phyloP scores from a whole-genome alignment of 2,797 vertebrate genomes.

The Artibeus jamaicensis region DNA sequence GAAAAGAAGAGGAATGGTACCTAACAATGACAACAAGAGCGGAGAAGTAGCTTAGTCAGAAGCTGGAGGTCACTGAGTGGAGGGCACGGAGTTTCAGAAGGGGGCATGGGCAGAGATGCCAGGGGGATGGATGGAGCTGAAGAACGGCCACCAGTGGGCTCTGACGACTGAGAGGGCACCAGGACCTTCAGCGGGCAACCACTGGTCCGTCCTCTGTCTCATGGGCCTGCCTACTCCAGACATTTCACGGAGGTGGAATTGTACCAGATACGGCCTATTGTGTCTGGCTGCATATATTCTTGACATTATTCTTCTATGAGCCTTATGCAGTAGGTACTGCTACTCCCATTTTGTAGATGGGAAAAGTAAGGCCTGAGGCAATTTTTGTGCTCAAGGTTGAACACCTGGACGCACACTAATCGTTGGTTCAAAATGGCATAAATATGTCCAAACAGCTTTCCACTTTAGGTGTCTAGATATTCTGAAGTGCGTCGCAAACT shows the following conservation, averaged over 20 bases:
- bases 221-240: background rate
- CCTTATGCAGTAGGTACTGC: accelerated
- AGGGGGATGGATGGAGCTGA: accelerated
- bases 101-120: background rate
- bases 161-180: background rate
- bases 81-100: background rate
- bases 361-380: background rate
- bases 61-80: background rate
- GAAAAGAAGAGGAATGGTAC: background rate
- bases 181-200: accelerated
- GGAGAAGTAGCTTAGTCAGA: background rate
- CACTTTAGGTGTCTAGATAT: too few species aligned
- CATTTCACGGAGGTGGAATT: background rate
- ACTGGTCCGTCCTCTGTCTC: background rate
- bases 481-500: background rate
- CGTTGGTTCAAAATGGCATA: background rate
- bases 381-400: background rate
- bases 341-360: background rate
- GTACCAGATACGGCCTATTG: background rate
- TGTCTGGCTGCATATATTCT: background rate
- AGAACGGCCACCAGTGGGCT: background rate
- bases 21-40: too few species aligned
- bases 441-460: background rate
- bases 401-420: background rate
- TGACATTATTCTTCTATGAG: background rate